Evolutionary conservation across 2,888 invertebrate genomes (phyloP).

Genomic region (Cephus pulcher): DNA sequence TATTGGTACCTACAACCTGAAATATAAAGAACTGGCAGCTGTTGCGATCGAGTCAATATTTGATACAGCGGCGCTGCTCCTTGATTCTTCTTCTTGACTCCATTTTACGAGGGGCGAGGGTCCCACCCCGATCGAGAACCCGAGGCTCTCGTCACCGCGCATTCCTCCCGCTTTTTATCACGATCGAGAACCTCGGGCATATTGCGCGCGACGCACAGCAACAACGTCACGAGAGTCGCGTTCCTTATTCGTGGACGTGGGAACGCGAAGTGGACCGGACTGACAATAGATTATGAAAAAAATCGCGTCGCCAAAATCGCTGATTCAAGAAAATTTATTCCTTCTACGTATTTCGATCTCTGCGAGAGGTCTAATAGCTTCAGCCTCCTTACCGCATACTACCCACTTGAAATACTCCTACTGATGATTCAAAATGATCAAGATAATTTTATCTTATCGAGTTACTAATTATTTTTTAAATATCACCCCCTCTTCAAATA

Average conservation of each 20-base stretch:
- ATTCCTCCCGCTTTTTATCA: slow-evolving; percentile 56
- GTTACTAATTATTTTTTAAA: background rate
- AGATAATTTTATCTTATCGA: background rate
- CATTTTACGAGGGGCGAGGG: slow-evolving; percentile 33
- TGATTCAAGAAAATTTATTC: background rate
- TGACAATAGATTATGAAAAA: background rate
- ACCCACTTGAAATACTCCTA: background rate
- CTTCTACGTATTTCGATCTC: background rate
- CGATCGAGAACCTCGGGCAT: slow-evolving; percentile 19
- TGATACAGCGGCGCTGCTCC: slow-evolving; percentile 46
- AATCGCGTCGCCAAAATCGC: background rate
- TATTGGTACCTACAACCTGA: slow-evolving; percentile 18
- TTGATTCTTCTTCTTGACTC: slow-evolving; percentile 19
- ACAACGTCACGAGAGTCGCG: slow-evolving; percentile 12
- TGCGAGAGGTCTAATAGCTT: background rate
- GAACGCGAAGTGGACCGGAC: background rate
- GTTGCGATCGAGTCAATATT: slow-evolving; percentile 54
- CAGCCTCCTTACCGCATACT: background rate
- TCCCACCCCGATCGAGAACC: slow-evolving; percentile 36
- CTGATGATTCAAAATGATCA: background rate
- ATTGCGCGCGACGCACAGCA: slow-evolving; percentile 20
- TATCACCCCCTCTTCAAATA: background rate
- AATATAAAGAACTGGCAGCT: slow-evolving; percentile 54
- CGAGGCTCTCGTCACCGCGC: slow-evolving; percentile 35
- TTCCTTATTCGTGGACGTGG: background rate